These are phyloP conservation scores for Ia io DNA, from an alignment of 2,113 vertebrate species.

Conservation along the genomic window DNA sequence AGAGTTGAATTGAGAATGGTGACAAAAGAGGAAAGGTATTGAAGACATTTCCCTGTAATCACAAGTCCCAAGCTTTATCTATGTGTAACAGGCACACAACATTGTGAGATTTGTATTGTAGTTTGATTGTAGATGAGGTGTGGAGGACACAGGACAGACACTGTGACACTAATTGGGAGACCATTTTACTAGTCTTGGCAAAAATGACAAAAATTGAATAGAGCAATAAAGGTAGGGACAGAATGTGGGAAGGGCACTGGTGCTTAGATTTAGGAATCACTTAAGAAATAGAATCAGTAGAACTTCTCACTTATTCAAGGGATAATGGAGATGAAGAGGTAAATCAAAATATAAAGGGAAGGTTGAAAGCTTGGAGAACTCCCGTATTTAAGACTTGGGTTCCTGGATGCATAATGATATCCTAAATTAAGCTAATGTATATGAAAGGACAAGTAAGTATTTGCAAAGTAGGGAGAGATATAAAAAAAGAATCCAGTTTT, in stretches of 20 bases:
- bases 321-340: background rate
- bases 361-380: background rate
- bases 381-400: background rate
- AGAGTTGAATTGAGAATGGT: background rate
- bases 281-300: background rate
- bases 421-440: background rate
- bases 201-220: background rate
- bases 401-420: background rate
- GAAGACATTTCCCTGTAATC: background rate
- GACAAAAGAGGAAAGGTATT: background rate
- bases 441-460: background rate
- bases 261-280: background rate
- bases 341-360: background rate
- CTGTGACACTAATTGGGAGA: background rate
- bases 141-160: background rate
- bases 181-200: background rate
- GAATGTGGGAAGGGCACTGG: background rate
- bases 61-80: background rate
- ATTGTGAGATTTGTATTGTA: background rate
- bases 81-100: background rate
- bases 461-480: background rate
- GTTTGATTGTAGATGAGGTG: background rate
- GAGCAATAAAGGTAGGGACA: background rate
- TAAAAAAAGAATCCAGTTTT: background rate
- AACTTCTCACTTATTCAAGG: background rate